Evolutionary conservation across 2,113 vertebrate genomes (phyloP), one percentile per base, ranked within the genome.

Genomic region (Phycodurus eques): DNA sequence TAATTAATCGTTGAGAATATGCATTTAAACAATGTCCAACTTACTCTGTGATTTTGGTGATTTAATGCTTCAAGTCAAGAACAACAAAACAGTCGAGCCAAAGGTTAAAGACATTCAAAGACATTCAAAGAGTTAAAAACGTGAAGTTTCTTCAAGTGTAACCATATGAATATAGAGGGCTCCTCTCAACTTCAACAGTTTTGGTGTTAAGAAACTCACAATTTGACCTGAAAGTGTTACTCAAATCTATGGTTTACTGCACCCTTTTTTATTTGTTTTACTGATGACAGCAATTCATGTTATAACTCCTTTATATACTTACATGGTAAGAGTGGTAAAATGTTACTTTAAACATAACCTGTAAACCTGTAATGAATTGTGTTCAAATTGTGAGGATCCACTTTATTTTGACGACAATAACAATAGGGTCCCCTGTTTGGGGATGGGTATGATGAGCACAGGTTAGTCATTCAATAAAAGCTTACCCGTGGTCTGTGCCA

Each of bases 401-500:
- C 56, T 19, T 19, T 54, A 54, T 54, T 54, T 54, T 54, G 17
- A 54, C 19, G n/a, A 20, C 6, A 6, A 53, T 53, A 15, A 53
- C 12, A 44, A 3, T 44, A 10, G 43, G 14, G 47, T 11, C 47
- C 11, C 47, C 17, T 53, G 6, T 53, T 19, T 19, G 7, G 15
- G 19, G 51, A 53, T 53, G 12, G 17, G 17, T 53, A 27, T 27
- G 27, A 54, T 1, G 19, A 54, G 1, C 51, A 54, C 22, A 12
- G 22, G 27, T 60, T 60, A 7, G 13, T 8, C 12, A 33, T 33
- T 60, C 4, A 27, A 57, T 15, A 60, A 60, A 27, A 60, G 13
- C 87, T 78, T 72, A 89, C 89, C 12, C 0, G 0, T n/a, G 89
- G 89, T 81, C 89, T 83, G 47, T 27, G 27, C 87, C 89, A 90